phyloP scores from a whole-genome alignment of 2,888 invertebrate genomes.

The Agrilus cyanescens region DNA sequence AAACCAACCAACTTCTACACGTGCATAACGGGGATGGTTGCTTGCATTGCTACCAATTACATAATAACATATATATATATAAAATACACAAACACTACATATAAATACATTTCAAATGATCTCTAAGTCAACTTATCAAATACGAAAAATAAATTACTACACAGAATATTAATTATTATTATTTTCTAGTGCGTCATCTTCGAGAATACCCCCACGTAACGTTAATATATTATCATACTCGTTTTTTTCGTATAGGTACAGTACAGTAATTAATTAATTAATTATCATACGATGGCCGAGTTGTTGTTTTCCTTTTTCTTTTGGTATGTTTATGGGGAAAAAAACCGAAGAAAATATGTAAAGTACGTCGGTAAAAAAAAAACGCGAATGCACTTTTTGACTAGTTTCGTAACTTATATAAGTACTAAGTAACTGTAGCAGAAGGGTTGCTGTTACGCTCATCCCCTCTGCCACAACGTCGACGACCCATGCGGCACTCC shows the following conservation, averaged over 20 bases:
- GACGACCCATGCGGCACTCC: constrained; percentile 15
- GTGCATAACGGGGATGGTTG: no score
- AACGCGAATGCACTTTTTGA: constrained; percentile 36
- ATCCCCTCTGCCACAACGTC: constrained; percentile 12
- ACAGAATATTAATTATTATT: background rate
- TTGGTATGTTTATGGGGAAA: constrained; percentile 13
- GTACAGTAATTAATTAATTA: background rate
- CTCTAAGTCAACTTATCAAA: constrained; percentile 17
- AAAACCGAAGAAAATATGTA: no score
- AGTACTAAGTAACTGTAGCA: constrained; percentile 23
- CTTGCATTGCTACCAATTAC: constrained; percentile 10
- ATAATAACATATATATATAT: constrained; percentile 16
- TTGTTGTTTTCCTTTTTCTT: constrained; percentile 12
- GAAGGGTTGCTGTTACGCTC: background rate
- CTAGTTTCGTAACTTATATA: constrained; percentile 36
- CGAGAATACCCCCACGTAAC: constrained; percentile 1
- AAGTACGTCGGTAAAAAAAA: constrained; percentile 33
- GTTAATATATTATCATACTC: background rate
- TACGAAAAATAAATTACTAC: constrained; percentile 21
- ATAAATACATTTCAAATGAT: constrained; percentile 24
- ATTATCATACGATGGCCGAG: constrained; percentile 4
- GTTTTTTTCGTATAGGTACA: background rate
- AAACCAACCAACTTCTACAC: no score
- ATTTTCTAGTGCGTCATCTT: no score
- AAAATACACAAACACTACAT: constrained; percentile 35